These are phyloP conservation scores for Poecilia wingei DNA, from an alignment of 2,797 vertebrate species.

Conservation along the genomic window DNA sequence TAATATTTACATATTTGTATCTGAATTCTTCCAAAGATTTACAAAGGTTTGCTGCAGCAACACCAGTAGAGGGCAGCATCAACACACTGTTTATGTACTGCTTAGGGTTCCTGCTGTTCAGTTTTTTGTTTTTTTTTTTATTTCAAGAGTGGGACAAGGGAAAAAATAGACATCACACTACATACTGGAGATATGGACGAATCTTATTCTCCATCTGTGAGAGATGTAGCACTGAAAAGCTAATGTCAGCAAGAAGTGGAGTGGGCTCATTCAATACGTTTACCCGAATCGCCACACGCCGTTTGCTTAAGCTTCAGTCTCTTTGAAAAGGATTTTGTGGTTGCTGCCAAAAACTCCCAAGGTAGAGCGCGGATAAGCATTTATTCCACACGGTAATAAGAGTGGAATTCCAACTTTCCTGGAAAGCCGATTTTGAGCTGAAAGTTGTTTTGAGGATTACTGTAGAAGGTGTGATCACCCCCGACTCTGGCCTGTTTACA, in stretches of 20 bases:
- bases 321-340: slow-evolving; percentile 60
- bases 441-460: slow-evolving; percentile 69
- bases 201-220: slow-evolving; percentile 22
- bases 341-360: slow-evolving; percentile 54
- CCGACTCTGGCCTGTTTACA: slow-evolving; percentile 64
- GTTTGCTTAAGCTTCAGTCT: slow-evolving; percentile 28
- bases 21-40: neutral
- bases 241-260: slow-evolving; percentile 25
- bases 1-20: neutral
- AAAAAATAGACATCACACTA: neutral
- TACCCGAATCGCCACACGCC: slow-evolving; percentile 33
- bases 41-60: neutral
- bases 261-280: slow-evolving; percentile 42
- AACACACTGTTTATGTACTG: slow-evolving; percentile 32
- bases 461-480: slow-evolving; percentile 65
- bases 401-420: slow-evolving; percentile 67
- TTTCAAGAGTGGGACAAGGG: slow-evolving; percentile 11
- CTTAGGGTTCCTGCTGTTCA: neutral
- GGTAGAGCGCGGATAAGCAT: slow-evolving; percentile 54
- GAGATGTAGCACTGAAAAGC: slow-evolving; percentile 26
- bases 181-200: neutral
- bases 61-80: slow-evolving; percentile 74
- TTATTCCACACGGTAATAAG: slow-evolving; percentile 65
- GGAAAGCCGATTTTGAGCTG: slow-evolving; percentile 63
- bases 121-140: neutral